Evolutionary conservation across 2,888 invertebrate genomes (phyloP), one percentile per base, ranked within the genome.

Genomic region (Nyleta sp.): DNA sequence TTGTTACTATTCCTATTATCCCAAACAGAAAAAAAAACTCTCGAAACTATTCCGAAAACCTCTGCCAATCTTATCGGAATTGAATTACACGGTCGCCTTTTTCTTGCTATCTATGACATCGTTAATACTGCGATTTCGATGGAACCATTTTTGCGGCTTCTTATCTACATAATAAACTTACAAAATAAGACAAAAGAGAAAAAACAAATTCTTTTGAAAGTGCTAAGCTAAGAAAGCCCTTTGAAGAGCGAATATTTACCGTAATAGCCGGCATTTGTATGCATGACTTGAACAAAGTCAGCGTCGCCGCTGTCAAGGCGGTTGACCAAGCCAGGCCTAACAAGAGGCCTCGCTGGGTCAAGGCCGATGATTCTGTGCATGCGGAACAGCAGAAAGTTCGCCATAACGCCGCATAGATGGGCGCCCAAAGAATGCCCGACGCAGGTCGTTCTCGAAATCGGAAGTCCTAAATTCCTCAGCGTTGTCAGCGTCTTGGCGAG

Each of bases 241-340:
- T n/a, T n/a, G n/a, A 3, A 28, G 28, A 28, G 10, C 6, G 28
- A 28, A 28, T 38, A 11, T 42, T 65, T 73, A 83, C 96, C 96
- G 89, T 96, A 96, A 76, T 94, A 93, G 0, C 95, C 95, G 0
- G 96, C 95, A 88, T 95, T 96, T 0, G 96, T 96, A 87, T 96
- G 96, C 20, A 96, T 92, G 17, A 95, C 94, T 88, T 95, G 94
- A 2, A 96, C 96, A 0, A 95, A 95, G 70, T 94, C 93, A 2
- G 96, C 96, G 85, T 95, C 95, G 0, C 95, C 95, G 50, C 94
- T 93, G 87, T 94, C 94, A 82, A 96, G 88, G 4, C 95, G 92
- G 22, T 94, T 92, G 0, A 93, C 92, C 0, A 94, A 92, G 1
- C 93, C 93, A 0, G 94, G 93, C 0, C 94, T 92, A 68, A 96